phyloP scores from a whole-genome alignment of 1,140 invertebrate genomes.

The Pseudoatta argentina region DNA sequence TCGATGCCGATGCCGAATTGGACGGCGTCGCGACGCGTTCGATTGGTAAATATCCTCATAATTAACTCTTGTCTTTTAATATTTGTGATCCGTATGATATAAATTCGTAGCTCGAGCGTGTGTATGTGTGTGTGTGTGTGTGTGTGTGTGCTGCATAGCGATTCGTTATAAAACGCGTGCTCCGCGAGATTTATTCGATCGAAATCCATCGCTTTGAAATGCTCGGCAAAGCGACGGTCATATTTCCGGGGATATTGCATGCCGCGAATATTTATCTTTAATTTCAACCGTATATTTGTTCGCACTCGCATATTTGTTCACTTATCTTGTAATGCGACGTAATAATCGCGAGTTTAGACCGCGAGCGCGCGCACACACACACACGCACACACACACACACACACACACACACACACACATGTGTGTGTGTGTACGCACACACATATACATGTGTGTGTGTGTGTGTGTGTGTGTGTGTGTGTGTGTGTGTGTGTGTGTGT shows the following conservation, averaged over 20 bases:
- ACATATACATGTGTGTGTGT: too few species aligned
- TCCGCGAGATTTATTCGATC: background rate
- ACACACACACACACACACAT: too few species aligned
- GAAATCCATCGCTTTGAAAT: background rate
- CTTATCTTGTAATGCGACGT: constrained; percentile 7
- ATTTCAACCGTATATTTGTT: background rate
- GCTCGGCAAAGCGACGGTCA: background rate
- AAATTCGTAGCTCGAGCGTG: background rate
- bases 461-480: too few species aligned
- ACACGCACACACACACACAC: too few species aligned
- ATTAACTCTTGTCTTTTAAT: background rate
- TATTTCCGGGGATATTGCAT: constrained; percentile 14
- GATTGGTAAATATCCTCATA: background rate
- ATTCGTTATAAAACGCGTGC: background rate
- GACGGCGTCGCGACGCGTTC: background rate
- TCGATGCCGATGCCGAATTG: background rate
- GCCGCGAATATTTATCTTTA: constrained; percentile 21
- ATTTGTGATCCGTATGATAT: background rate
- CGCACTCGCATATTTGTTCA: constrained; percentile 22
- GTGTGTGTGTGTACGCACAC: too few species aligned
- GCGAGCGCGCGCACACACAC: too few species aligned
- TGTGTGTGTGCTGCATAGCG: too few species aligned
- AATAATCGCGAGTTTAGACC: background rate
- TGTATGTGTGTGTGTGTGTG: too few species aligned
- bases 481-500: too few species aligned